Evolutionary conservation across 37 sponge, comb jelly and placozoan species (phyloP), one percentile per base, ranked within the genome.

Genomic region (Amphimedon queenslandica): DNA sequence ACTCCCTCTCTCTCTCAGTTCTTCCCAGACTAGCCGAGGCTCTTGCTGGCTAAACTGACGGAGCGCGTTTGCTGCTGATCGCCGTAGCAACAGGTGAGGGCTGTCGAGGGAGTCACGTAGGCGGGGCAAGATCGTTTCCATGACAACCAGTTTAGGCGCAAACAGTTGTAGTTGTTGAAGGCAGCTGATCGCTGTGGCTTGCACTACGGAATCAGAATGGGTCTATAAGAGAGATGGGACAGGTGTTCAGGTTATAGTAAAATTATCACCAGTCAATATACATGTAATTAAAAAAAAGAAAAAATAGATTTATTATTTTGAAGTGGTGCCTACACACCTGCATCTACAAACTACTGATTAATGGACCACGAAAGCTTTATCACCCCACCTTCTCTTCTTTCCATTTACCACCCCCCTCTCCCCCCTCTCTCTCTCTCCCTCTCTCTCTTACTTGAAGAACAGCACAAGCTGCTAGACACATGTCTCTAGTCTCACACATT

Each of bases 161-260:
- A 91, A 97, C 53, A 97, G 80, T 71, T 94, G 99, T 1, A 94
- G 82, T 42, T 97, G 95, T 42, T 97, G 99, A 23, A 94, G 77
- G 53, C 92, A 94, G 33, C 77, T 71, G 40, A 97, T 90, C 33
- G 94, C 95, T 28, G 87, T 74, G 0, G 82, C 76, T 53, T 88
- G 89, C 20, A 97, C 99, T 35, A 90, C 75, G 37, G 92, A 67
- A 37, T 97, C 92, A 2, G 90, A 82, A 77, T 97, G 99, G 36
- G 75, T 80, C 77, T 47, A 47, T 47, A 47, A 47, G 13, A 8
- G 13, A 18, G 13, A 47, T 47, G 53, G 13, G 13, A 47, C 13
- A 13, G 53, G 13, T 47, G 13, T 18, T n/a, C n/a, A n/a, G n/a
- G n/a, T 47, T 18, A 18, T 47, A 47, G 13, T 47, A 47, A 47